These are phyloP conservation scores for Pelobates fuscus DNA, from an alignment of 2,113 vertebrate genomes.

Conservation along the genomic window DNA sequence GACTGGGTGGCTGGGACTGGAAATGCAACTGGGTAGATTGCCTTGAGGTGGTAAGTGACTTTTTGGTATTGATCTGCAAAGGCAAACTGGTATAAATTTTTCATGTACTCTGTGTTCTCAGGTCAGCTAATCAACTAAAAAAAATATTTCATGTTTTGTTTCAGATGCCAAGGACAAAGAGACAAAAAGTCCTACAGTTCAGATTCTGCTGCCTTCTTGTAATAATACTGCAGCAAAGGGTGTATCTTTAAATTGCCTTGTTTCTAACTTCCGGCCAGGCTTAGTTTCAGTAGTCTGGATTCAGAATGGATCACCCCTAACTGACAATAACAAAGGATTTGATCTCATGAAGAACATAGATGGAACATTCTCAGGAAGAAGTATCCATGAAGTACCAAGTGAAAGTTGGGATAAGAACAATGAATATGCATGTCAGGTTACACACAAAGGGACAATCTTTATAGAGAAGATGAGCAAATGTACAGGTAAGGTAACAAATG, in stretches of 20 bases:
- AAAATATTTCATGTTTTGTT: neutral
- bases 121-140: no score
- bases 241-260: neutral
- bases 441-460: neutral
- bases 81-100: no score
- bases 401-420: slow-evolving; percentile 17
- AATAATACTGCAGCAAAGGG: neutral
- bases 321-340: neutral
- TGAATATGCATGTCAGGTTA: slow-evolving; percentile 2
- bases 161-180: neutral
- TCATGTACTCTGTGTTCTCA: neutral
- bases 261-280: slow-evolving; percentile 8
- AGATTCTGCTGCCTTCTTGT: slow-evolving; percentile 9
- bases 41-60: no score
- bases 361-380: slow-evolving; percentile 2
- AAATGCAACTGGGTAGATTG: no score
- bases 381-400: neutral
- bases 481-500: slow-evolving; percentile 2
- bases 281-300: neutral
- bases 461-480: neutral
- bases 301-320: neutral
- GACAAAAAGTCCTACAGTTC: neutral
- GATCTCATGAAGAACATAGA: neutral
- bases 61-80: no score
- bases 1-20: no score